These are phyloP conservation scores for Petaurus breviceps DNA, from an alignment of 2,113 vertebrate species.

Conservation along the genomic window DNA sequence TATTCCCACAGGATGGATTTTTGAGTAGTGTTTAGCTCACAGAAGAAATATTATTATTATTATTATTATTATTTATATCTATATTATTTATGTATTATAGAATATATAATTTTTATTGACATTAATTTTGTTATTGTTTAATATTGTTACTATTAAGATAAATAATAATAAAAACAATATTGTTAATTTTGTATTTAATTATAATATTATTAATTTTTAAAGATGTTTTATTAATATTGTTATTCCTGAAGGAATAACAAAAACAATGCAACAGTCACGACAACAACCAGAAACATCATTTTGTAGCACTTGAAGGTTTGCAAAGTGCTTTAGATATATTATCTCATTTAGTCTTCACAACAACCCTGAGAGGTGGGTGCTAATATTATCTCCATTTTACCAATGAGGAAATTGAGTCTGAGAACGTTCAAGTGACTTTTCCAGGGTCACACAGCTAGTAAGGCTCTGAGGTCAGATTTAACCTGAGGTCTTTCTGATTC, in stretches of 20 bases:
- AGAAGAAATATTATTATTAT: no score
- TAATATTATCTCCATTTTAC: background rate
- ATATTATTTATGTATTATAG: no score
- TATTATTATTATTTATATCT: no score
- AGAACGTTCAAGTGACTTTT: background rate
- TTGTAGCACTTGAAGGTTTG: background rate
- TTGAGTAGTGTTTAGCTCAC: background rate
- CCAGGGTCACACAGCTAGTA: background rate
- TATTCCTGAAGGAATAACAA: background rate
- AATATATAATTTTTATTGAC: no score
- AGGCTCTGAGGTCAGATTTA: background rate
- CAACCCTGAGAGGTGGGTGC: background rate
- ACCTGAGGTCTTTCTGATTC: background rate
- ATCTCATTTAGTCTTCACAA: background rate
- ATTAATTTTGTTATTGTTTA: no score
- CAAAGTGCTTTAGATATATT: background rate
- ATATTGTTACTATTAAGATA: no score
- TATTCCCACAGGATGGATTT: background rate
- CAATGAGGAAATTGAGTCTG: no score
- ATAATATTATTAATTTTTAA: no score
- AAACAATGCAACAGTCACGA: background rate
- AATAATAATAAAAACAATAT: no score
- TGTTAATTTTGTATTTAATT: no score
- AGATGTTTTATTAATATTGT: no score
- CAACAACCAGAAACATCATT: background rate